These are phyloP conservation scores for Hipparchia sbordonii DNA, from an alignment of 2,888 invertebrate genomes.

Conservation along the genomic window DNA sequence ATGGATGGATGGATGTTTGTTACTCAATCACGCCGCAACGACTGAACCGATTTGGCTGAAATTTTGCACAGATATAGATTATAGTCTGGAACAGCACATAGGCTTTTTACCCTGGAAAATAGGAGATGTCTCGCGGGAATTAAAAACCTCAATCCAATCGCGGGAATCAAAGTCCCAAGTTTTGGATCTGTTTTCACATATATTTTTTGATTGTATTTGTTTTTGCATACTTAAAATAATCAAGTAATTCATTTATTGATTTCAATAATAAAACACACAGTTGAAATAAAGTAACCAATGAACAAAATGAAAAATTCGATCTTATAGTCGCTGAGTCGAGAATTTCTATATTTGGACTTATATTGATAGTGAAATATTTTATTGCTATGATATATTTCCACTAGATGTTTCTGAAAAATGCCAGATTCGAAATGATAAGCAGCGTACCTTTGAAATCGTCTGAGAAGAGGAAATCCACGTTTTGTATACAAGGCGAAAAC, in stretches of 20 bases:
- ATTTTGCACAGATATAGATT: too few species aligned
- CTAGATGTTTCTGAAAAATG: conserved; percentile 49
- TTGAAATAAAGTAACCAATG: conserved; percentile 50
- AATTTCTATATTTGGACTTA: conserved; percentile 42
- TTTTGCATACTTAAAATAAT: not conserved
- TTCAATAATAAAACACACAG: conserved; percentile 53
- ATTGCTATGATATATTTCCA: conserved; percentile 43
- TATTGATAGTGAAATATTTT: conserved; percentile 36
- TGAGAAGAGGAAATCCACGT: conserved; percentile 54
- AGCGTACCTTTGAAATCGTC: conserved; percentile 51
- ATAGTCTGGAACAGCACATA: too few species aligned
- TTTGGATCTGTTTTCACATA: too few species aligned
- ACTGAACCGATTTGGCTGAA: too few species aligned
- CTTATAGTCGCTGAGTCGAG: conserved; percentile 49
- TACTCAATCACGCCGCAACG: too few species aligned
- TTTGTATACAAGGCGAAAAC: conserved; percentile 48
- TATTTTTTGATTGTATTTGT: too few species aligned
- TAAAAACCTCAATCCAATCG: too few species aligned
- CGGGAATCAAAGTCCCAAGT: too few species aligned
- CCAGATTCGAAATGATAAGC: conserved; percentile 56
- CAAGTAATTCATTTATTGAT: conserved; percentile 17
- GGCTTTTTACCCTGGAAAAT: too few species aligned
- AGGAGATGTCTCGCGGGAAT: too few species aligned
- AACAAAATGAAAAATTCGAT: conserved; percentile 53
- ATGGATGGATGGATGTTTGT: too few species aligned